phyloP scores from a whole-genome alignment of 1,140 invertebrate genomes.

The Trialeurodes vaporariorum region DNA sequence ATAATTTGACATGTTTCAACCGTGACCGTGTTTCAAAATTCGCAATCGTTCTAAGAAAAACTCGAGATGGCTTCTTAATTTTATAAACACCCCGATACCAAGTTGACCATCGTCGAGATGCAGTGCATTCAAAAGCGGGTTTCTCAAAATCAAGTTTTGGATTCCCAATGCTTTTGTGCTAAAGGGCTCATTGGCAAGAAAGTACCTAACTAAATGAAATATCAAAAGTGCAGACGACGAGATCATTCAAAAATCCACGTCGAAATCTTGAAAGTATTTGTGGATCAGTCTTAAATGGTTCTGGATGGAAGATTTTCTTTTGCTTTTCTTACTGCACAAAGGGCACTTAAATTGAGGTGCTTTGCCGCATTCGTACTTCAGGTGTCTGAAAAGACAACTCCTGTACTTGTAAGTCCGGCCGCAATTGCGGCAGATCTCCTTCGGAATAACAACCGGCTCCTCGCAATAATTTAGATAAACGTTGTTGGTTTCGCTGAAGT shows the following conservation, averaged over 20 bases:
- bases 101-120: too few species aligned
- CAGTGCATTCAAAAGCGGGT: too few species aligned
- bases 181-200: too few species aligned
- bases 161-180: too few species aligned
- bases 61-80: too few species aligned
- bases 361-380: conserved; percentile 37
- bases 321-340: conserved; percentile 32
- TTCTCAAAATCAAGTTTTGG: too few species aligned
- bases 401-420: conserved; percentile 18
- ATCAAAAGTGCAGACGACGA: too few species aligned
- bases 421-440: conserved; percentile 11
- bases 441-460: neutral
- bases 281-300: neutral
- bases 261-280: neutral
- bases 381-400: conserved; percentile 29
- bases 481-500: neutral
- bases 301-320: conserved; percentile 12
- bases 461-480: neutral
- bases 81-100: too few species aligned
- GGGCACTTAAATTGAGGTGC: conserved; percentile 27
- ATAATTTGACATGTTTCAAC: too few species aligned
- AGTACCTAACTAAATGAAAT: too few species aligned
- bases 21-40: too few species aligned
- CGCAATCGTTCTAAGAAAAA: too few species aligned
- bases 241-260: neutral